phyloP scores from a whole-genome alignment of 2,797 vertebrate species.

The Pseudotriccus pelzelni region DNA sequence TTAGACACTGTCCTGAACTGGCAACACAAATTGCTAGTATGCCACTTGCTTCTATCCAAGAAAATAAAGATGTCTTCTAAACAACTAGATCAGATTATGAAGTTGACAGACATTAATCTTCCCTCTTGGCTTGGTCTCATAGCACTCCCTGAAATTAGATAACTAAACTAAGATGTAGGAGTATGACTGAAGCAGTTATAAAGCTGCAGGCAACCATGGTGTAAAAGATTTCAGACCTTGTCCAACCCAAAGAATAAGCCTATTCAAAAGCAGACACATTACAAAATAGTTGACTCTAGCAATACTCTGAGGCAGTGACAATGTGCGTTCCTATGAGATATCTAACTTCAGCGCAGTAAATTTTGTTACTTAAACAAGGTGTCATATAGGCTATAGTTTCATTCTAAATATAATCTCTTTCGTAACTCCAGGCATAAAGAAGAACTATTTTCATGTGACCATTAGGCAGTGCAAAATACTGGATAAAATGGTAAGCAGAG shows the following conservation, averaged over 20 bases:
- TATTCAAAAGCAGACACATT: background rate
- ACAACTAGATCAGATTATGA: background rate
- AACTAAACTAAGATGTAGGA: background rate
- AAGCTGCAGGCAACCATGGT: background rate
- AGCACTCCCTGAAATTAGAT: background rate
- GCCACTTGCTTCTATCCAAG: background rate
- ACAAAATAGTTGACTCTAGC: background rate
- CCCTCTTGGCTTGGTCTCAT: background rate
- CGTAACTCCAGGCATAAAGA: background rate
- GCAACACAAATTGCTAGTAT: background rate
- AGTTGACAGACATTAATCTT: background rate
- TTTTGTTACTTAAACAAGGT: background rate
- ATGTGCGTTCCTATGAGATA: background rate
- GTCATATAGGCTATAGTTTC: background rate
- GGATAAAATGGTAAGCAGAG: background rate
- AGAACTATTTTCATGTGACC: background rate
- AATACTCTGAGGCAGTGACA: background rate
- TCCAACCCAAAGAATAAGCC: background rate
- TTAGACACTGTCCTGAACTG: background rate
- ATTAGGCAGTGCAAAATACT: background rate
- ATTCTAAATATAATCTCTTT: background rate
- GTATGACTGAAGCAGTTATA: background rate
- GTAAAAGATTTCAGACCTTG: background rate
- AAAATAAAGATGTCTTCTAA: background rate
- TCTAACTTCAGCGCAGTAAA: background rate